Evolutionary conservation across 2,888 invertebrate species (phyloP), one percentile per base, ranked within the genome.

Genomic region (Tachystola acroxantha): DNA sequence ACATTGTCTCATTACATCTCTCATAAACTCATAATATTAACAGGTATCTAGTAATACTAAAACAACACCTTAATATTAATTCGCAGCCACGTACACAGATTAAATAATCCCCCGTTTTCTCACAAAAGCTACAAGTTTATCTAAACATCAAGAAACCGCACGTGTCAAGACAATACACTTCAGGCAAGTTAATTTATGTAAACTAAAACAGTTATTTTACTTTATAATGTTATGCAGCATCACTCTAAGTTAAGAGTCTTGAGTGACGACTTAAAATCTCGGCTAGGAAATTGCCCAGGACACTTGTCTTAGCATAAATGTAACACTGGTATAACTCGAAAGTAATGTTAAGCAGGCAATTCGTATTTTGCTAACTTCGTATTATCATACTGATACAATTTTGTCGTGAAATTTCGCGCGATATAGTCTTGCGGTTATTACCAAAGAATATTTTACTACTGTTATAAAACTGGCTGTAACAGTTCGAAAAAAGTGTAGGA

Each of bases 261-360:
- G 61, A 66, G 62, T 62, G 62, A 60, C 57, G 58, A 59, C 59
- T 58, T 65, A 63, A 68, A 70, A 64, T 62, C 64, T 56, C 53
- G 50, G 48, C 50, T n/a, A 44, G 48, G 42, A 52, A 50, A 51
- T 49, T 60, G 52, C 58, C 53, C 39, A 47, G 59, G 64, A 59
- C 60, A 67, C 64, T 69, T 59, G 46, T 60, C 63, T 57, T 61
- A 69, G 67, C 70, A 73, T 71, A 74, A n/a, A 72, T 72, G 62
- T 2, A 60, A 63, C 55, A 56, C 52, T 57, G n/a, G 54, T 56
- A 62, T 56, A 57, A 53, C 53, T 58, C 42, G 45, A 51, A 42
- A 52, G 47, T 46, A 45, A 45, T 60, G 58, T 60, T 64, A 67
- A 70, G 53, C 53, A 64, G 62, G 62, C 56, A 54, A 67, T 71